Conservation (phyloP, 2,797 vertebrate genomes). For the Premnoplex brunnescens region DNA sequence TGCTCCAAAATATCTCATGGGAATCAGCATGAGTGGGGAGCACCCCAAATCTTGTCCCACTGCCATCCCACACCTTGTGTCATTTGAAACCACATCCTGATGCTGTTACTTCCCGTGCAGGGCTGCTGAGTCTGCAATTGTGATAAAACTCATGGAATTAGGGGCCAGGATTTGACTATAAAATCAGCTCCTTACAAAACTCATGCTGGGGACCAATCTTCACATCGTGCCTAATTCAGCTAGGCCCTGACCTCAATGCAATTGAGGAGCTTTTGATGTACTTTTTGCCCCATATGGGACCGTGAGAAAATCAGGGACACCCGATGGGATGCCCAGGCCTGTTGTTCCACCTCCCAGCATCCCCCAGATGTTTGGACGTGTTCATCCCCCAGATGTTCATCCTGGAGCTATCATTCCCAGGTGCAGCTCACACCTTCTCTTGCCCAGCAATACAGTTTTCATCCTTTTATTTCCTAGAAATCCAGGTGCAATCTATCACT, state of each 20-base stretch:
- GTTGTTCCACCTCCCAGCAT: accelerated
- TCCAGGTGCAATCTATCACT: accelerated
- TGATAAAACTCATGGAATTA: background rate
- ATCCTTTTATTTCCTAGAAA: background rate
- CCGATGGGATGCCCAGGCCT: accelerated
- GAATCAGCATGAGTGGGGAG: accelerated
- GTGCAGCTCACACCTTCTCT: background rate
- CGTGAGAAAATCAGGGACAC: background rate
- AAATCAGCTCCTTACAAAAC: background rate
- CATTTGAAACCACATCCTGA: background rate
- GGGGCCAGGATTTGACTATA: background rate
- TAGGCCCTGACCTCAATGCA: background rate
- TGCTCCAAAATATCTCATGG: background rate
- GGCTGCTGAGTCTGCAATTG: background rate
- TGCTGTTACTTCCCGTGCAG: background rate
- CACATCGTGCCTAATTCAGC: background rate
- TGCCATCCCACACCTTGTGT: background rate
- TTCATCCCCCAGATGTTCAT: background rate
- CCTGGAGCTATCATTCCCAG: background rate
- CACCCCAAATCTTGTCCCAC: background rate
- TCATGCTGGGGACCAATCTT: background rate
- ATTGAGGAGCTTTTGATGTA: background rate
- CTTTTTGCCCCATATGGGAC: accelerated
- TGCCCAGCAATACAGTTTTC: background rate
- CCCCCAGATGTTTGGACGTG: background rate